Base-by-base conservation (phyloP, 2,888 invertebrate genomes). In the Adela reaumurella region DNA sequence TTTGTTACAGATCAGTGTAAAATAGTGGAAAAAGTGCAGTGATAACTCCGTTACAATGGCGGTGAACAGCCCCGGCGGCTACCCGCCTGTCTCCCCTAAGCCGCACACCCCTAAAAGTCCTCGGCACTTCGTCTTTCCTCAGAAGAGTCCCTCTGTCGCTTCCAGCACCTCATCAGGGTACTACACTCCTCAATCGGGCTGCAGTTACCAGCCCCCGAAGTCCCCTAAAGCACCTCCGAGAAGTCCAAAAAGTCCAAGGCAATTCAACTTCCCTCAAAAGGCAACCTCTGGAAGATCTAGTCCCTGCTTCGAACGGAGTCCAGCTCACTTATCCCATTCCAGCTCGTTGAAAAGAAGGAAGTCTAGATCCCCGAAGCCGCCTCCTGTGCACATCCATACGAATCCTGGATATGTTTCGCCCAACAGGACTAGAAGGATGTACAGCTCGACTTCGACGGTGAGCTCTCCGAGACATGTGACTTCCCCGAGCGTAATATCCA, bases 361-460 rank as follows among this genome's bases (percentile, higher is more conserved):
- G 50, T 74, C 76, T 48, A 62, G 72, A 19, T 77, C 77, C 1
- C 76, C 77, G 1, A 78, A 76, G 53, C 79, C 78, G 1, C 79
- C 79, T 1, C 80, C 80, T n/a, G 80, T 80, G 42, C 79, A 83
- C 60, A 84, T 84, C 43, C 79, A 83, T 53, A 83, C 83, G 0
- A 84, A 84, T 60, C 84, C 84, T 18, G 83, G 83, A 3, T 84
- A 84, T 56, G 82, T 83, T 1, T 78, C 79, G 48, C 81, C 80
- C 1, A 80, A 79, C 50, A 68, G 74, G 51, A 67, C 66, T 14
- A 68, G 74, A 52, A 74, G 74, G 58, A 50, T 72, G 46, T 78
- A 71, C 54, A 64, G 74, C 43, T 78, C 80, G 14, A 70, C 70
- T 52, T 76, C 78, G 58, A 74, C 76, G 60, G 76, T 77, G 43